Evolutionary conservation across 2,113 vertebrate genomes (phyloP).

Genomic region (Phyllostomus hastatus): DNA sequence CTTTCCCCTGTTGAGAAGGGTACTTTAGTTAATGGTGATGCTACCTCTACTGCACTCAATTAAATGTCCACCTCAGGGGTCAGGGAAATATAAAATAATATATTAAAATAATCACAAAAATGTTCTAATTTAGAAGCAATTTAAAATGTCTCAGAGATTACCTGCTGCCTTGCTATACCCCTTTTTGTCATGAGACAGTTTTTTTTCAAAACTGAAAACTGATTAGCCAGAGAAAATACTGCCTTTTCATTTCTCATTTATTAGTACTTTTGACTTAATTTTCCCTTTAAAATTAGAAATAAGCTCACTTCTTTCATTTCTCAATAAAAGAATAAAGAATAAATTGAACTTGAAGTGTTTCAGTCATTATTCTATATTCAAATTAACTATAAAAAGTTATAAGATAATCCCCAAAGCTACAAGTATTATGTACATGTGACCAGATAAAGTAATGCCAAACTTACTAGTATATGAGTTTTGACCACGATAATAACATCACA

Average conservation of each 20-base stretch:
- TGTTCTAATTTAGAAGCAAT: constrained; percentile 46
- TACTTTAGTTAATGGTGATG: constrained; percentile 51
- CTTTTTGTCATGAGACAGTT: neutral
- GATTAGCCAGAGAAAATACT: constrained; percentile 9
- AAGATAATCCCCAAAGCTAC: neutral
- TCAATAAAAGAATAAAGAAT: neutral
- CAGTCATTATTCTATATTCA: neutral
- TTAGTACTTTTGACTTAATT: neutral
- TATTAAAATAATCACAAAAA: constrained; percentile 39
- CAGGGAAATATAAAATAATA: constrained; percentile 48
- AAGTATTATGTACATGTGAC: neutral
- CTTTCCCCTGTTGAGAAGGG: constrained; percentile 28
- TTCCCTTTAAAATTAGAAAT: neutral
- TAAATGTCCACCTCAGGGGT: constrained; percentile 18
- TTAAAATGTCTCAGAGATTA: constrained; percentile 28
- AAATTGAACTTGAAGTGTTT: constrained; percentile 21
- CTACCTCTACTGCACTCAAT: neutral
- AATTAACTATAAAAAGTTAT: neutral
- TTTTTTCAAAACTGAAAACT: constrained; percentile 5
- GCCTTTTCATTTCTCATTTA: neutral
- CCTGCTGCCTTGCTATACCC: neutral
- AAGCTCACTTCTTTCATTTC: neutral
- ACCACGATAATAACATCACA: neutral
- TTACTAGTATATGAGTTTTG: neutral
- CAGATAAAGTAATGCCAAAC: neutral